Evolutionary conservation across 2,797 vertebrate species (phyloP).

Genomic region (Labeo calbasu): DNA sequence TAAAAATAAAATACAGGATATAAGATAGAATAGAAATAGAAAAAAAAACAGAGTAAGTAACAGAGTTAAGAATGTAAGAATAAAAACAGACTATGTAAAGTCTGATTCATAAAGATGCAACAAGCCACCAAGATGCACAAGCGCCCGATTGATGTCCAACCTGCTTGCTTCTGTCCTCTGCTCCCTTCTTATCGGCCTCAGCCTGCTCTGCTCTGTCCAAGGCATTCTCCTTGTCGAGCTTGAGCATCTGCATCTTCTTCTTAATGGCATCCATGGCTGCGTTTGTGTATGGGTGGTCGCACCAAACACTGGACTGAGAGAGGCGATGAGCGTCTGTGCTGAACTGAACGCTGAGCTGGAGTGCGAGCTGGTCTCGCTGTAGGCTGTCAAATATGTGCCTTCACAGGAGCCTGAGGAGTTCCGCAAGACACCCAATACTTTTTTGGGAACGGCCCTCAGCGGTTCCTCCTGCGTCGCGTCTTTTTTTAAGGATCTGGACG

Average conservation of each 20-base stretch:
- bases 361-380: slow-evolving; percentile 78
- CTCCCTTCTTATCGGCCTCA: slow-evolving; percentile 95
- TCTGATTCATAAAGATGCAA: neutral
- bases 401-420: slow-evolving; percentile 83
- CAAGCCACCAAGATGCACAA: neutral
- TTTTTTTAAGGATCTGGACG: slow-evolving; percentile 76
- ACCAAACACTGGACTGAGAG: slow-evolving; percentile 59
- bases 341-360: slow-evolving; percentile 78
- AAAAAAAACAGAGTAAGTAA: neutral
- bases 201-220: slow-evolving; percentile 97
- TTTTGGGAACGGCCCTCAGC: slow-evolving; percentile 85
- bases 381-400: slow-evolving; percentile 88
- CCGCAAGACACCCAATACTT: slow-evolving; percentile 87
- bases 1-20: neutral
- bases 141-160: slow-evolving; percentile 73
- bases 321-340: slow-evolving; percentile 74
- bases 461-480: slow-evolving; percentile 66
- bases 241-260: slow-evolving; percentile 99
- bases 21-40: neutral
- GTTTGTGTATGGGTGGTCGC: slow-evolving; percentile 67
- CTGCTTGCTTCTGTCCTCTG: slow-evolving; percentile 98
- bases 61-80: neutral
- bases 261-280: slow-evolving; percentile 99
- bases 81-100: neutral
- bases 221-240: slow-evolving; percentile 98